Conservation (phyloP, 2,888 invertebrate species). For the Hirtodrosophila cameraria region DNA sequence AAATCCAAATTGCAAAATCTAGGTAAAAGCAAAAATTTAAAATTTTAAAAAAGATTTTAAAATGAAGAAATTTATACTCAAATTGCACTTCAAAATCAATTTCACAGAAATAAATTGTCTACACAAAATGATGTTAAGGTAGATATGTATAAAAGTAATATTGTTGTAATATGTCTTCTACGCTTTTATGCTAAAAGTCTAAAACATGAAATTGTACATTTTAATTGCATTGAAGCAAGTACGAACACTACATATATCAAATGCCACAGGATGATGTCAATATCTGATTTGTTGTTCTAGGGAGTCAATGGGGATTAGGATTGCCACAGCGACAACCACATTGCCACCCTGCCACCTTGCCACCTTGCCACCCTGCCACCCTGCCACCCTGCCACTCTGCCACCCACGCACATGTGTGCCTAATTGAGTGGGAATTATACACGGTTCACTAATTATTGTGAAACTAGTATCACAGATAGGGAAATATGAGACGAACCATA, state of each 20-base stretch:
- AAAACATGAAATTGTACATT: conserved; percentile 1
- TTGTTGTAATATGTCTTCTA: not conserved
- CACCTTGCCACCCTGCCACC: conserved; percentile 2
- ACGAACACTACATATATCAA: conserved; percentile 7
- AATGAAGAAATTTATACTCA: too few species aligned
- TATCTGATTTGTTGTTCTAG: too few species aligned
- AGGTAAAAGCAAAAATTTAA: too few species aligned
- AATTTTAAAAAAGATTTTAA: too few species aligned
- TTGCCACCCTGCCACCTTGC: conserved; percentile 6
- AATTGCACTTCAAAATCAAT: too few species aligned
- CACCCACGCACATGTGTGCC: conserved; percentile 23
- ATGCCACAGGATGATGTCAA: not conserved
- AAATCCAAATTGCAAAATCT: too few species aligned
- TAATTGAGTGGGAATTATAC: conserved; percentile 37
- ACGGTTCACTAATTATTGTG: conserved; percentile 41
- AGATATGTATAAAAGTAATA: too few species aligned
- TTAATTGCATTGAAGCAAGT: not conserved
- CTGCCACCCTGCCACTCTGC: not conserved
- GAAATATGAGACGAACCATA: conserved; percentile 5
- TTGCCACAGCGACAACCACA: too few species aligned
- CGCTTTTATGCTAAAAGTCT: not conserved
- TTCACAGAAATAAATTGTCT: not conserved
- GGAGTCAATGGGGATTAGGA: too few species aligned
- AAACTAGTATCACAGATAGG: conserved; percentile 6
- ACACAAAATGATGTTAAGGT: not conserved